Conservation (phyloP, 2,113 vertebrate species). For the Mugil cephalus region DNA sequence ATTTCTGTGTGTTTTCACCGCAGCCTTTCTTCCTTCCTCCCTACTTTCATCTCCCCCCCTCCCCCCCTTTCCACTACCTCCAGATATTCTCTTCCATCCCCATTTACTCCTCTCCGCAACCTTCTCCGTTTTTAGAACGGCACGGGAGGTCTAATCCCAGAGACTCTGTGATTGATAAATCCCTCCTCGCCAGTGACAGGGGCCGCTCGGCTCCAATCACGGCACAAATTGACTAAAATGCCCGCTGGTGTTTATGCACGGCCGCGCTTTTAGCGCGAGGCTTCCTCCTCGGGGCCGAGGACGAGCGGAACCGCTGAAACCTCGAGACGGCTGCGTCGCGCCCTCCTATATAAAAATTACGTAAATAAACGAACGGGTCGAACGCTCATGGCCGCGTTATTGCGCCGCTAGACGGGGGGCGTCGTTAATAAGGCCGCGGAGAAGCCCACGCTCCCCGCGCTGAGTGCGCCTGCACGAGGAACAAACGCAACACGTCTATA, state of each 20-base stretch:
- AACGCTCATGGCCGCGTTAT: too few species aligned
- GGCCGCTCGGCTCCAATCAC: conserved; percentile 62
- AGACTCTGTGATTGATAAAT: conserved; percentile 76
- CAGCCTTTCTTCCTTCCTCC: neutral
- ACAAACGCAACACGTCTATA: conserved; percentile 53
- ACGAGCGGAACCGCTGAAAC: conserved; percentile 17
- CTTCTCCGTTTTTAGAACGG: conserved; percentile 26
- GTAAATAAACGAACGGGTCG: too few species aligned
- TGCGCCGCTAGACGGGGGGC: conserved; percentile 27
- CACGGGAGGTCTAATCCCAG: conserved; percentile 12
- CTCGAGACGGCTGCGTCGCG: neutral
- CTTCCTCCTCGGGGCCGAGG: conserved; percentile 2
- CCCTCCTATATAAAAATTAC: too few species aligned
- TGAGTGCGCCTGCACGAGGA: conserved; percentile 30
- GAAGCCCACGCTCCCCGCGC: neutral
- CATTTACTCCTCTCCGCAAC: conserved; percentile 36
- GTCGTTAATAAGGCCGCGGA: conserved; percentile 47
- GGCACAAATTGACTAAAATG: conserved; percentile 61
- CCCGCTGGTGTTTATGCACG: conserved; percentile 64
- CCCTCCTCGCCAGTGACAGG: conserved; percentile 61
- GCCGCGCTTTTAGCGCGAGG: conserved; percentile 9
- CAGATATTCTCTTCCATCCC: conserved; percentile 30
- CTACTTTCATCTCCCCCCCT: neutral
- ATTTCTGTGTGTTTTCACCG: conserved; percentile 17
- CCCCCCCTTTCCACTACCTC: neutral